Percentiles rank a stretch among this genome's conserved stretches.
Conservation (phyloP, 1,140 invertebrate species). For the Drosophila sturtevanti region DNA sequence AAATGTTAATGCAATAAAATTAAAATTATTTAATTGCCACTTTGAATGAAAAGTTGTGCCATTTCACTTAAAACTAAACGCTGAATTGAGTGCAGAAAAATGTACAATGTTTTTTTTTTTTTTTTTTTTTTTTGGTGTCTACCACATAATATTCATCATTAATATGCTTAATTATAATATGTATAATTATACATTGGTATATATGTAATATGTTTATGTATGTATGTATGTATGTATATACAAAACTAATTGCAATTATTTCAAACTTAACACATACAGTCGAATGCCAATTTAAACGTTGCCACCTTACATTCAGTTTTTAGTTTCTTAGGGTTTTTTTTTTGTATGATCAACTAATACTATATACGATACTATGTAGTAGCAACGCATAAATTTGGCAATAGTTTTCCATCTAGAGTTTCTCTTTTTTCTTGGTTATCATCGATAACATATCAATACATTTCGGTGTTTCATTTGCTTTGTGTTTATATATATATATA, state of each 20-base stretch:
- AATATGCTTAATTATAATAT: background rate
- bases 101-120: background rate
- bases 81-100: background rate
- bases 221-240: conserved; percentile 5
- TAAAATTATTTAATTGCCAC: background rate
- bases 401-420: background rate
- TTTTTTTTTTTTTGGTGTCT: no score
- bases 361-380: no score
- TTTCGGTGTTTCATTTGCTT: background rate
- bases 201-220: no score
- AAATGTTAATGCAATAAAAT: background rate
- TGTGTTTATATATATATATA: background rate
- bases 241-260: conserved; percentile 37
- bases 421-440: background rate
- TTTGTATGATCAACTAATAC: background rate
- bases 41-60: background rate
- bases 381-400: background rate
- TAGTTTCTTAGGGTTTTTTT: no score
- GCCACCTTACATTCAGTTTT: conserved; percentile 4
- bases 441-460: background rate
- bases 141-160: background rate
- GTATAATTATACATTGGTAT: conserved; percentile 11
- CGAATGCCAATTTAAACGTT: conserved; percentile 45
- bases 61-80: background rate
- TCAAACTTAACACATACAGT: conserved; percentile 67